Evolutionary conservation across 1,140 invertebrate species (phyloP).

Genomic region (Tetramorium simillimum): DNA sequence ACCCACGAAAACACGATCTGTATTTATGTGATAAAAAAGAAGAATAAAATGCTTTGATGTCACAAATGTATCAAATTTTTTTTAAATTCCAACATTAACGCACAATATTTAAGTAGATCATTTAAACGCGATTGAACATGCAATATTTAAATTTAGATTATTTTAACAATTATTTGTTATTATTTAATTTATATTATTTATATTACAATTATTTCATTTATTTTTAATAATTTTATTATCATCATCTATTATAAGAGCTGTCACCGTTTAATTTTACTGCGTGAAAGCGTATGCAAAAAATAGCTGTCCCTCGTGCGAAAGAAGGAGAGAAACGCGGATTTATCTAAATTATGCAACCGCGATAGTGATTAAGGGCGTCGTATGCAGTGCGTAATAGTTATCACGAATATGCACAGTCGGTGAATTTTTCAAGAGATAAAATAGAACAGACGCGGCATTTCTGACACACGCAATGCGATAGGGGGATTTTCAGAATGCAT

Average conservation of each 20-base stretch:
- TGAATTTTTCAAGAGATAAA: conserved; percentile 20
- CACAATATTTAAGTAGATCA: neutral
- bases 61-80: neutral
- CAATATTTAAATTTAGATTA: neutral
- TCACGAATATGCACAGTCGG: neutral
- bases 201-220: no score
- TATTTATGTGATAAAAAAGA: conserved; percentile 10
- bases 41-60: conserved; percentile 26
- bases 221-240: neutral
- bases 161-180: no score
- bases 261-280: neutral
- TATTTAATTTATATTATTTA: no score
- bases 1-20: neutral
- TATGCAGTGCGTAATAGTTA: conserved; percentile 9
- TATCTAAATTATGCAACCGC: conserved; percentile 45
- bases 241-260: neutral
- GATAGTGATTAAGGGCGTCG: neutral
- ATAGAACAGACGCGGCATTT: neutral
- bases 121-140: neutral
- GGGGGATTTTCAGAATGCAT: neutral
- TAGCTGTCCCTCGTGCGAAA: neutral
- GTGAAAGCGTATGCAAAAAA: neutral
- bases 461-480: neutral
- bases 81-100: conserved; percentile 13
- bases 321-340: neutral